phyloP scores from a whole-genome alignment of 1,140 invertebrate species.

The Mylabris phalerata region DNA sequence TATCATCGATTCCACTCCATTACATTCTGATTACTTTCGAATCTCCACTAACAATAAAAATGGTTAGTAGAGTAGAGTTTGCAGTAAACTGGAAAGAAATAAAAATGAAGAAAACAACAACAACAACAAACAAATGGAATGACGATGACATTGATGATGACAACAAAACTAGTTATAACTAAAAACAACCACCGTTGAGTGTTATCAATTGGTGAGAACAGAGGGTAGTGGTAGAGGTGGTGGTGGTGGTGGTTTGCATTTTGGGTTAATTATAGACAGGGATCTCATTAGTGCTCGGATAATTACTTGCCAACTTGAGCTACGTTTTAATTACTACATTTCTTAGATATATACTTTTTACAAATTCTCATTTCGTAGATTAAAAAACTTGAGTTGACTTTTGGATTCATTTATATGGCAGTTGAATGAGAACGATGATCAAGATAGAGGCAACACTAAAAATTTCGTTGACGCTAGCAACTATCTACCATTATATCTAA shows the following conservation, averaged over 20 bases:
- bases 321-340: conserved; percentile 27
- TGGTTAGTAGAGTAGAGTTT: background rate
- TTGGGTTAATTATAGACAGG: conserved; percentile 26
- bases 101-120: too few species aligned
- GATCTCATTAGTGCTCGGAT: conserved; percentile 25
- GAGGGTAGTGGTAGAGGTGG: too few species aligned
- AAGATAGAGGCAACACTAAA: too few species aligned
- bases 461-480: too few species aligned
- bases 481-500: too few species aligned
- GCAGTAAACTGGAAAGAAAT: too few species aligned
- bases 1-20: conserved; percentile 30
- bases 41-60: conserved; percentile 23
- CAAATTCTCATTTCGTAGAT: conserved; percentile 9
- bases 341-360: conserved; percentile 22
- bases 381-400: conserved; percentile 13
- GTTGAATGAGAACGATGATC: too few species aligned
- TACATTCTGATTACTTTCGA: conserved; percentile 28
- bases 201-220: conserved; percentile 24
- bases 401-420: background rate
- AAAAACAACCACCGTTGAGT: background rate
- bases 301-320: conserved; percentile 20
- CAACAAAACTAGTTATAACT: too few species aligned
- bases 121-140: too few species aligned
- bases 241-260: too few species aligned
- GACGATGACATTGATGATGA: too few species aligned